Evolutionary conservation across 2,888 invertebrate species (phyloP).

Genomic region (Drosophila maculinotata): DNA sequence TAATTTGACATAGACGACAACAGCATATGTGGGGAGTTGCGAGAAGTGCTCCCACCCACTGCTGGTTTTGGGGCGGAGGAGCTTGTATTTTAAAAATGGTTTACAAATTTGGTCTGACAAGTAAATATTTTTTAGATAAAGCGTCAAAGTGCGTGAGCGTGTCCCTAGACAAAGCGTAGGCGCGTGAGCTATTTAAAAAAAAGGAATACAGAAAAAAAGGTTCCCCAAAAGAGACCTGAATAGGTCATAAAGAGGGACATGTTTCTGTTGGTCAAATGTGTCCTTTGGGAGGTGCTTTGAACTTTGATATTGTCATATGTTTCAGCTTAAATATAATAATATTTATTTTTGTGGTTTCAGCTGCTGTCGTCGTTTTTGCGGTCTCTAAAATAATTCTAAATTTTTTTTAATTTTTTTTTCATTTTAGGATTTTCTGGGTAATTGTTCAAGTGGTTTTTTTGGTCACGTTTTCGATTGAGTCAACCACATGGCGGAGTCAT

Average conservation of each 20-base stretch:
- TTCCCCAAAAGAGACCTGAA: slow-evolving; percentile 30
- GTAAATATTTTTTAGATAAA: slow-evolving; percentile 74
- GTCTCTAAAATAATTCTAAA: slow-evolving; percentile 45
- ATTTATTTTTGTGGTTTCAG: slow-evolving; percentile 59
- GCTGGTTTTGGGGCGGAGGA: background rate
- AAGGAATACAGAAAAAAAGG: slow-evolving; percentile 12
- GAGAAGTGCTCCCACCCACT: slow-evolving; percentile 1
- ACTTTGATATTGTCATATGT: slow-evolving; percentile 32
- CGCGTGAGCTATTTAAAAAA: slow-evolving; percentile 54
- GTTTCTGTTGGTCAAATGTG: slow-evolving; percentile 42
- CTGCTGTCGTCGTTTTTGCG: slow-evolving; percentile 67
- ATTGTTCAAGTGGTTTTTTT: slow-evolving; percentile 1
- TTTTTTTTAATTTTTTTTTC: slow-evolving; percentile 34
- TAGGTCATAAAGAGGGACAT: slow-evolving; percentile 52
- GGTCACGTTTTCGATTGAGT: slow-evolving; percentile 1
- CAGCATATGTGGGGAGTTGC: slow-evolving; percentile 65
- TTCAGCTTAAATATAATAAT: slow-evolving; percentile 1
- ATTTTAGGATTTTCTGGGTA: slow-evolving; percentile 1
- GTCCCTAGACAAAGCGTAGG: slow-evolving; percentile 46
- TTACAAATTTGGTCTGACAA: slow-evolving; percentile 57
- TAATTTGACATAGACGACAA: slow-evolving; percentile 76
- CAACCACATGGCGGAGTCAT: slow-evolving; percentile 43
- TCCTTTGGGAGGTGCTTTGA: slow-evolving; percentile 27
- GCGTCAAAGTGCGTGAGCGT: slow-evolving; percentile 66
- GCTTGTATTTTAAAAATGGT: slow-evolving; percentile 59